Conservation (phyloP, 2,888 invertebrate genomes). For the Physocephala rufipes region DNA sequence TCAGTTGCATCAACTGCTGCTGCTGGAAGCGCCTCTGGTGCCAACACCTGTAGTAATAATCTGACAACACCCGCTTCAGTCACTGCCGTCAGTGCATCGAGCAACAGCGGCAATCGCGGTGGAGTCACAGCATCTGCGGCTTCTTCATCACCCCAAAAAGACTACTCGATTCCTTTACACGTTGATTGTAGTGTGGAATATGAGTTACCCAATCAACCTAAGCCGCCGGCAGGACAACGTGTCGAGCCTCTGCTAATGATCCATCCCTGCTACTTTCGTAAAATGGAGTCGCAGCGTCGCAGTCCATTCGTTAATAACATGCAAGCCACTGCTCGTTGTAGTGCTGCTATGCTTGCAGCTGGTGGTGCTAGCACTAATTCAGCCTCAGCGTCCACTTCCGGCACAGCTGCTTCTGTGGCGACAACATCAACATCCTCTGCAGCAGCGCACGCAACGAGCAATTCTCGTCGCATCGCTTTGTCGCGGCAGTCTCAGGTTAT, state of each 20-base stretch:
- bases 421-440: constrained; percentile 41
- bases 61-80: constrained; percentile 50
- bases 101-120: constrained; percentile 33
- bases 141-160: constrained; percentile 71
- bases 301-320: constrained; percentile 87
- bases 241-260: constrained; percentile 89
- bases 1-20: constrained; percentile 14
- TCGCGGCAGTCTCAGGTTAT: constrained; percentile 48
- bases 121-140: constrained; percentile 68
- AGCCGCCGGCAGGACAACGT: constrained; percentile 84
- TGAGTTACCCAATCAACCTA: constrained; percentile 88
- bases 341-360: constrained; percentile 58
- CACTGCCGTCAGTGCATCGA: constrained; percentile 33
- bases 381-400: constrained; percentile 42
- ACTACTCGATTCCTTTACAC: constrained; percentile 86
- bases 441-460: constrained; percentile 55
- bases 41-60: constrained; percentile 55
- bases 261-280: constrained; percentile 88
- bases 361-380: constrained; percentile 35
- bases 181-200: constrained; percentile 93
- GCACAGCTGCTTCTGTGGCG: constrained; percentile 43
- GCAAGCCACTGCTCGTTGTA: constrained; percentile 70
- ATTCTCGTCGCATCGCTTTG: constrained; percentile 45
- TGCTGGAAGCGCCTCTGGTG: background rate
- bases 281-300: constrained; percentile 83